phyloP scores from a whole-genome alignment of 2,797 vertebrate genomes.

The Trichosurus vulpecula region DNA sequence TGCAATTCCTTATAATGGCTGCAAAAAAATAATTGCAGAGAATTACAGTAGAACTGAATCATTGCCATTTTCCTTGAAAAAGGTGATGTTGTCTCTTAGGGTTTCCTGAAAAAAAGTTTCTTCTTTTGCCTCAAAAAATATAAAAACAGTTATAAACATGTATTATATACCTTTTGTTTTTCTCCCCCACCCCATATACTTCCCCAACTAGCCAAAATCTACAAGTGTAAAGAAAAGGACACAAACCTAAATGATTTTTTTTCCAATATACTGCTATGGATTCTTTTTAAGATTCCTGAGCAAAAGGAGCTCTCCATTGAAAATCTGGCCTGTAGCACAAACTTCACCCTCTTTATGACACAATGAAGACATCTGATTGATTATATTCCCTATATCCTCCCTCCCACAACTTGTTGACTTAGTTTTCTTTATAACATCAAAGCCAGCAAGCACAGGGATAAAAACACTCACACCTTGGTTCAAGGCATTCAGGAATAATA shows the following conservation, averaged over 20 bases:
- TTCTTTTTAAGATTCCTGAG: constrained; percentile 74
- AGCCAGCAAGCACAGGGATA: constrained; percentile 54
- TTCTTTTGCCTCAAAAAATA: constrained; percentile 70
- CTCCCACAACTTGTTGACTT: constrained; percentile 73
- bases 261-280: constrained; percentile 50
- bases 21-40: constrained; percentile 82
- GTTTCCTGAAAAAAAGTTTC: constrained; percentile 67
- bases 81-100: constrained; percentile 56
- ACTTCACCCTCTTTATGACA: constrained; percentile 70
- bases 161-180: background rate
- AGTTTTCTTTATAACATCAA: constrained; percentile 66
- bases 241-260: constrained; percentile 67
- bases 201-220: constrained; percentile 71
- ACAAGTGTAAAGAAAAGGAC: constrained; percentile 54
- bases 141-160: constrained; percentile 42
- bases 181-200: background rate
- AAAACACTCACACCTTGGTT: constrained; percentile 48
- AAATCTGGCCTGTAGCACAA: constrained; percentile 71
- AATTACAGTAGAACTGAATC: constrained; percentile 74
- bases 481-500: background rate
- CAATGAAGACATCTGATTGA: constrained; percentile 78
- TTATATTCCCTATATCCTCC: constrained; percentile 67
- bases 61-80: constrained; percentile 68
- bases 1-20: constrained; percentile 80
- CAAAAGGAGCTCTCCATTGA: constrained; percentile 66